Percentiles rank a stretch among this genome's conserved stretches.
Conservation (phyloP, 2,113 vertebrate genomes). For the Danionella cerebrum region DNA sequence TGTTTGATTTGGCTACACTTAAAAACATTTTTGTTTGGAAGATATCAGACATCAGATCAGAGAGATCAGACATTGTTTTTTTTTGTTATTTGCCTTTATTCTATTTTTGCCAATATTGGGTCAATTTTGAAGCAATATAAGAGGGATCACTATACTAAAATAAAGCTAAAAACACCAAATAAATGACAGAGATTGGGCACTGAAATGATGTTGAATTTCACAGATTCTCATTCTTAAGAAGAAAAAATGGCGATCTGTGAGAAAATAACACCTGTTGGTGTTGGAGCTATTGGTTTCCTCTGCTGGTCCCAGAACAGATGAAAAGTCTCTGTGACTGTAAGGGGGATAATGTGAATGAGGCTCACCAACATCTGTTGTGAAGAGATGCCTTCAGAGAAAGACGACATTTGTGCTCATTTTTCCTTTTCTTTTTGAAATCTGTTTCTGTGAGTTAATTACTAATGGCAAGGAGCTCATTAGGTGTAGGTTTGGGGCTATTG, state of each 20-base stretch:
- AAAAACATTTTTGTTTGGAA: no score
- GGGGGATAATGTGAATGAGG: constrained; percentile 15
- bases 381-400: constrained; percentile 44
- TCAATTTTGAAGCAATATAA: no score
- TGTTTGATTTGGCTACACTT: no score
- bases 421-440: constrained; percentile 38
- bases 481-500: constrained; percentile 61
- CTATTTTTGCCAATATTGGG: no score
- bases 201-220: no score
- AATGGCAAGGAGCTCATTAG: constrained; percentile 68
- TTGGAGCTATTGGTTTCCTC: neutral
- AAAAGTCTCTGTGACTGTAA: constrained; percentile 5
- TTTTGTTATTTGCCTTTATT: no score
- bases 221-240: neutral
- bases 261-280: constrained; percentile 2
- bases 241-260: neutral
- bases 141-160: no score
- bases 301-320: neutral
- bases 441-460: constrained; percentile 58
- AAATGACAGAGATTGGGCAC: no score
- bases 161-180: no score
- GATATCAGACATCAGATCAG: no score
- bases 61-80: no score
- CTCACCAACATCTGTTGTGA: constrained; percentile 62
- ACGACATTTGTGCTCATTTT: neutral